A percentile compares a stretch with the other conserved stretches of the same genome.
These are phyloP conservation scores for Anser brachyrhynchus DNA, from an alignment of 2,113 vertebrate species.

Conservation along the genomic window DNA sequence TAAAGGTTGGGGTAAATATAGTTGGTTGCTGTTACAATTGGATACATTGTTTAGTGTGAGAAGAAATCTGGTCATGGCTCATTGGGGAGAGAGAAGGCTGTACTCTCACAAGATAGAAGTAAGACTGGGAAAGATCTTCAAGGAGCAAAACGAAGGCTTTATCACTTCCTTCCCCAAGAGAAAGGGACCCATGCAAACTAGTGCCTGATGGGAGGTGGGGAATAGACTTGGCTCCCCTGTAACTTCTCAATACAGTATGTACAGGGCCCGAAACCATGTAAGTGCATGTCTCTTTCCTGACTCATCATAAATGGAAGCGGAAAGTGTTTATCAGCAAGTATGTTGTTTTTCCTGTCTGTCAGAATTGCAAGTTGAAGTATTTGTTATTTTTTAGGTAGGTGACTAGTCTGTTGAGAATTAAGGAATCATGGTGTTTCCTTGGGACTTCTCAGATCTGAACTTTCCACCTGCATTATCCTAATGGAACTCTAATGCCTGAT, in stretches of 20 bases:
- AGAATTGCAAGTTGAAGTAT: not conserved
- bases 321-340: not conserved
- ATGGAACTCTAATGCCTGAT: not conserved
- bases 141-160: not conserved
- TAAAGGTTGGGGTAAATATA: not conserved
- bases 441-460: not conserved
- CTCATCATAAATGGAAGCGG: not conserved
- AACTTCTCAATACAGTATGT: not conserved
- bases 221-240: not conserved
- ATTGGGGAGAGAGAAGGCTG: not conserved
- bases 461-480: not conserved
- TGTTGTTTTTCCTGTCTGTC: not conserved
- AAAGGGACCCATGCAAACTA: not conserved
- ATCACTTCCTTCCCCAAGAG: not conserved
- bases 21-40: not conserved
- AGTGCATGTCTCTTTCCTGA: not conserved
- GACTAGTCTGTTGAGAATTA: not conserved
- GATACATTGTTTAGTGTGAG: rapidly evolving
- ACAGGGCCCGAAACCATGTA: not conserved
- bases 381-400: not conserved
- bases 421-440: not conserved
- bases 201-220: not conserved
- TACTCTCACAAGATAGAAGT: not conserved
- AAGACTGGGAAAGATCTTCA: not conserved
- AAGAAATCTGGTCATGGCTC: not conserved